Evolutionary conservation across 2,113 vertebrate species (phyloP).

Genomic region (Synodontis membranacea): DNA sequence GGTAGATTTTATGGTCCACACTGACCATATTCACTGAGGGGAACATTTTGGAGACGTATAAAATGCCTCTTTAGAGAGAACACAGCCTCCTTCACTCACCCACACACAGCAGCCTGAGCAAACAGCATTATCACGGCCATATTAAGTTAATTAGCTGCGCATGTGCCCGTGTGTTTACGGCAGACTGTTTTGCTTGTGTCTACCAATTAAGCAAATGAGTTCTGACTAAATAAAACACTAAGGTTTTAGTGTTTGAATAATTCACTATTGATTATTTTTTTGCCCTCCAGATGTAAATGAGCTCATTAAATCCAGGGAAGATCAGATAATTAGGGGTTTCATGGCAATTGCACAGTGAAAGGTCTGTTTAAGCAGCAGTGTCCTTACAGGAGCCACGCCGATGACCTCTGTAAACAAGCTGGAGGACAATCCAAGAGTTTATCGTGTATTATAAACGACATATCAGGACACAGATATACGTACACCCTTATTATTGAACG

Average conservation of each 20-base stretch:
- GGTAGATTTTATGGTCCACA: background rate
- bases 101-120: conserved; percentile 9
- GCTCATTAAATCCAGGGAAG: background rate
- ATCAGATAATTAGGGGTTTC: conserved; percentile 9
- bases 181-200: conserved; percentile 18
- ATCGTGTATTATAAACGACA: background rate
- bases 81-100: conserved; percentile 24
- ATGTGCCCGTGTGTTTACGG: conserved; percentile 22
- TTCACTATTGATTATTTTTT: conserved; percentile 30
- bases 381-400: background rate
- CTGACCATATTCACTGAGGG: conserved; percentile 41
- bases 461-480: background rate
- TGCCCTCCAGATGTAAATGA: background rate
- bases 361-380: background rate
- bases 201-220: conserved; percentile 33
- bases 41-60: conserved; percentile 30
- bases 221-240: conserved; percentile 1
- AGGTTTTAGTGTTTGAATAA: conserved; percentile 19
- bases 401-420: background rate
- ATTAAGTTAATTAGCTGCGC: conserved; percentile 14
- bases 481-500: background rate
- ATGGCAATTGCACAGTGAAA: background rate
- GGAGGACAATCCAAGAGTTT: background rate
- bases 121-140: conserved; percentile 7
- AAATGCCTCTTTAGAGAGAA: conserved; percentile 25